These are phyloP conservation scores for Tipula lateralis DNA, from an alignment of 2,888 invertebrate species.

Conservation along the genomic window DNA sequence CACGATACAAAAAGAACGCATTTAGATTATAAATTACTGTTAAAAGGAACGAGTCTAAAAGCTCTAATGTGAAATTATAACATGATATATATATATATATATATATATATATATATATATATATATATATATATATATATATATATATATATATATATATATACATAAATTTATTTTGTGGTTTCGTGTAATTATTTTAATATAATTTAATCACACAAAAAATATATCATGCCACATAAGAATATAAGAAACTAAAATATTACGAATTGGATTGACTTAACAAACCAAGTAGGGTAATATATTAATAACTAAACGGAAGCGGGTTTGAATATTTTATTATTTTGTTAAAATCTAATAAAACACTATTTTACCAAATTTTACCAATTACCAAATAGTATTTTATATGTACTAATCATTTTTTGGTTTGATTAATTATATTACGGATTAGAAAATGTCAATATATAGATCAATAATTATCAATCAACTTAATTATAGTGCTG, in stretches of 20 bases:
- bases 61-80: background rate
- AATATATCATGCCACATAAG: background rate
- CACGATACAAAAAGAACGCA: background rate
- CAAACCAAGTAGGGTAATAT: background rate
- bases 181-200: background rate
- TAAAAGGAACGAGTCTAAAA: background rate
- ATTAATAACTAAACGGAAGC: background rate
- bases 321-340: background rate
- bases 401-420: too few species aligned
- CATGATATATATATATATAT: background rate
- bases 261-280: background rate
- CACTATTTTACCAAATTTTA: background rate
- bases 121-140: too few species aligned
- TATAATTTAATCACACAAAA: background rate
- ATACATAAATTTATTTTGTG: background rate
- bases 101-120: too few species aligned
- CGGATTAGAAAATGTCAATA: too few species aligned
- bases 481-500: too few species aligned
- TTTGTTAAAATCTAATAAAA: background rate
- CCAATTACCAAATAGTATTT: too few species aligned
- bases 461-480: too few species aligned
- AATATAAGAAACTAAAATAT: background rate
- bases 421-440: too few species aligned
- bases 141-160: too few species aligned
- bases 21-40: constrained; percentile 4